Evolutionary conservation across 1,140 invertebrate genomes (phyloP), one percentile per base, ranked within the genome.

Genomic region (Drosophila yakuba): DNA sequence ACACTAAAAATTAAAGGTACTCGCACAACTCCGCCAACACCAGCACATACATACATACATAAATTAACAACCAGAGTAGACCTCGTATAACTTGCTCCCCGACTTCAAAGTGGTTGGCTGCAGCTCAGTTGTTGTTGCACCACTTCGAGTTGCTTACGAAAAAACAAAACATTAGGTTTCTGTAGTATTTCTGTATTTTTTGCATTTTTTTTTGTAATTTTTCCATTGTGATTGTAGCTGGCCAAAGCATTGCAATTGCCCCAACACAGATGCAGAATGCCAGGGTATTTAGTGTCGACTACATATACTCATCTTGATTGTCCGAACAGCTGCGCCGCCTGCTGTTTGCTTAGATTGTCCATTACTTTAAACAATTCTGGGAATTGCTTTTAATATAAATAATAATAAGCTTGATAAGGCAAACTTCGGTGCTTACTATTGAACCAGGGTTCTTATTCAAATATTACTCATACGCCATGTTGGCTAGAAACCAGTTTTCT

Each of bases 21-120:
- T 52, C 28, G 36, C 36, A 36, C 61, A 67, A 61, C 60, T 55
- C 60, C 60, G 60, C 68, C 68, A 71, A 63, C 61, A 78, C 73
- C 66, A 36, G 36, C 60, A 23, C 64, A 62, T 64, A 78, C 39
- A 74, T 14, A 14, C 36, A 39, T 14, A 39, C 38, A 39, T 57
- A 82, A 78, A 78, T 88, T 68, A 64, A 82, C 77, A 72, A 62
- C 38, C 55, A 67, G 54, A 72, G 67, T 45, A 60, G 75, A 85
- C 74, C 83, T 81, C 78, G 82, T 82, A 86, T 75, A 88, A 85
- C 82, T 88, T 55, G 82, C 82, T 88, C 63, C 64, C 78, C 75
- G 75, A 79, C 83, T 79, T 48, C 79, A 78, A 67, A 86, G 74
- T 82, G 81, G 82, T 17, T 35, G 38, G 28, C 39, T 71, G 51